Conservation (phyloP, 2,888 invertebrate genomes). For the Drosophila nr. perissopoda region DNA sequence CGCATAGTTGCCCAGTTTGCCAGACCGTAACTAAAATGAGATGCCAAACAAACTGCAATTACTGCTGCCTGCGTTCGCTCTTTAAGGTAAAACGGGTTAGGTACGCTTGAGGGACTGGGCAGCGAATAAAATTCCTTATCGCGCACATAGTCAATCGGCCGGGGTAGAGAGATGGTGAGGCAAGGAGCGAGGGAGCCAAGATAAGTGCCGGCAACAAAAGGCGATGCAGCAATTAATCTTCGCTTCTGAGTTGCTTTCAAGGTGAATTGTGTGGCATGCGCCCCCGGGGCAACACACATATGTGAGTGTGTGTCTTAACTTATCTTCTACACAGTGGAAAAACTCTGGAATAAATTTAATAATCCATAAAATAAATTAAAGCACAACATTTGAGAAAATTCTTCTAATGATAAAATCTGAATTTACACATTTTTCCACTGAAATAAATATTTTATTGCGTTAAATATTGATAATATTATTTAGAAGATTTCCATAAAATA, state of each 20-base stretch:
- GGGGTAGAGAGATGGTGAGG: slow-evolving; percentile 2
- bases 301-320: slow-evolving; percentile 15
- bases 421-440: neutral
- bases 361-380: too few species aligned
- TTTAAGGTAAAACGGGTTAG: slow-evolving; percentile 34
- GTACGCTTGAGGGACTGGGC: slow-evolving; percentile 31
- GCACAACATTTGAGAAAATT: neutral
- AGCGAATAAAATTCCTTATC: slow-evolving; percentile 77
- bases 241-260: slow-evolving; percentile 79
- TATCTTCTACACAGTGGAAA: slow-evolving; percentile 5
- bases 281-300: slow-evolving; percentile 55
- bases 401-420: neutral
- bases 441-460: fast-evolving
- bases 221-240: slow-evolving; percentile 78
- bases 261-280: slow-evolving; percentile 81
- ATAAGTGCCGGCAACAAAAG: slow-evolving; percentile 76
- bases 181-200: slow-evolving; percentile 36
- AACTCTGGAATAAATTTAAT: neutral
- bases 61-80: slow-evolving; percentile 50
- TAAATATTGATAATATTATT: neutral
- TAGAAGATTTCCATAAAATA: neutral
- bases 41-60: slow-evolving; percentile 80
- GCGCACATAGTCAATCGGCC: slow-evolving; percentile 40
- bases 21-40: slow-evolving; percentile 81
- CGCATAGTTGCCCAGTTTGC: slow-evolving; percentile 35